phyloP scores from a whole-genome alignment of 2,113 vertebrate species.

The Malurus alboscapulatus region DNA sequence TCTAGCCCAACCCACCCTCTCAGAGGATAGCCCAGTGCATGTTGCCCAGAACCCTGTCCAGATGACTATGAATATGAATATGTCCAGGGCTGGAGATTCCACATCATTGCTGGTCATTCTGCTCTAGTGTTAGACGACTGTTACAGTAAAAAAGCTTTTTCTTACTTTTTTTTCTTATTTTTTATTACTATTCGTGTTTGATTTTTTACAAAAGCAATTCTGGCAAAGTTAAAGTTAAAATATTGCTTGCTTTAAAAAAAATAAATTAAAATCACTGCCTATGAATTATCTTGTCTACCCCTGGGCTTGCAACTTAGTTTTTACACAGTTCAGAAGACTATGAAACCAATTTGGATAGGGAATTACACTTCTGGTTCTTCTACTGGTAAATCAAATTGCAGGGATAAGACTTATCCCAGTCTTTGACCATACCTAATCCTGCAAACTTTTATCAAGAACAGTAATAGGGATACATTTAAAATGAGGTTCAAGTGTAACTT shows the following conservation, averaged over 20 bases:
- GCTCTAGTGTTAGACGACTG: background rate
- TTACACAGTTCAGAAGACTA: background rate
- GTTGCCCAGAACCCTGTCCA: background rate
- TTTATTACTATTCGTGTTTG: background rate
- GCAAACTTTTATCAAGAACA: background rate
- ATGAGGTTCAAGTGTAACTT: background rate
- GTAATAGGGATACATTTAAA: background rate
- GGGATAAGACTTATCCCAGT: background rate
- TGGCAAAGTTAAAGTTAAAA: background rate
- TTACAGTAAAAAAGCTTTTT: background rate
- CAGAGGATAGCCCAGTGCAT: background rate
- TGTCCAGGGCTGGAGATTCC: background rate
- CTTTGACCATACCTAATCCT: background rate
- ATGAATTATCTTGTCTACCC: background rate
- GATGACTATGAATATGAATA: background rate
- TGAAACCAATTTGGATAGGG: background rate
- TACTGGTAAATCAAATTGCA: background rate
- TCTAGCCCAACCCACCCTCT: accelerated
- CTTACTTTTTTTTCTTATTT: background rate
- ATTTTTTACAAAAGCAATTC: background rate
- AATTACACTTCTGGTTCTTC: background rate
- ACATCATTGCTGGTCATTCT: background rate
- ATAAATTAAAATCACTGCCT: background rate
- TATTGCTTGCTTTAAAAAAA: background rate
- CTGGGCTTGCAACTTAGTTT: background rate